Evolutionary conservation across 2,113 vertebrate species (phyloP), one percentile per base, ranked within the genome.

Genomic region (Leucosticte australis): DNA sequence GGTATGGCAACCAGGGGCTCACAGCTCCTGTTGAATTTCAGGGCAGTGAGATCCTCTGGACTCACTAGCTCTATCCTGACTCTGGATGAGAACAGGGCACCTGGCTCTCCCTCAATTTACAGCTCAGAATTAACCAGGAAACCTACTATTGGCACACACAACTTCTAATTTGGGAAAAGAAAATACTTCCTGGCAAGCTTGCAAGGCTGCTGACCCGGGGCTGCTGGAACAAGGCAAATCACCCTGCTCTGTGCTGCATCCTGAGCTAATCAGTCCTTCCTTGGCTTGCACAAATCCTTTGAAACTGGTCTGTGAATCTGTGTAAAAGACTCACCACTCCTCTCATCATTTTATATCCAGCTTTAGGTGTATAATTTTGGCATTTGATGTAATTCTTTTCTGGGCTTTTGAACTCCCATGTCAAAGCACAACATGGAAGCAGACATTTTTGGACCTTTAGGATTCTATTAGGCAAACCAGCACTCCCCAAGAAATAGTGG

Each of bases 121-220:
- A 83, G 88, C 42, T 88, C 85, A 80, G 88, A 88, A 88, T 65
- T 65, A 92, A 95, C 79, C 80, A 94, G 89, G 91, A 95, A 97
- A 78, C 47, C 73, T 82, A 26, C 84, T 94, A 65, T 56, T 95
- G 92, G 86, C 94, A 83, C 68, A 78, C 63, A 55, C 76, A 19
- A 31, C 71, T 96, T 94, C 92, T 94, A 89, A 93, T 76, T 88
- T 65, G 42, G 94, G 96, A 96, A 96, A 92, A 93, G 90, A 94
- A 96, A 96, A 93, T 68, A 95, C 30, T 47, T 33, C 23, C 82
- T 93, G 94, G 92, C 94, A 93, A 65, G 82, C 59, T 49, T 73
- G 75, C 75, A 69, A 92, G 67, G 88, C 85, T 90, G 78, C 90
- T 91, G 84, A 87, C 87, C 85, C 87, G 9, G 77, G 47, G 28